Evolutionary conservation across 1,140 invertebrate genomes (phyloP).

Genomic region (Limonius californicus): DNA sequence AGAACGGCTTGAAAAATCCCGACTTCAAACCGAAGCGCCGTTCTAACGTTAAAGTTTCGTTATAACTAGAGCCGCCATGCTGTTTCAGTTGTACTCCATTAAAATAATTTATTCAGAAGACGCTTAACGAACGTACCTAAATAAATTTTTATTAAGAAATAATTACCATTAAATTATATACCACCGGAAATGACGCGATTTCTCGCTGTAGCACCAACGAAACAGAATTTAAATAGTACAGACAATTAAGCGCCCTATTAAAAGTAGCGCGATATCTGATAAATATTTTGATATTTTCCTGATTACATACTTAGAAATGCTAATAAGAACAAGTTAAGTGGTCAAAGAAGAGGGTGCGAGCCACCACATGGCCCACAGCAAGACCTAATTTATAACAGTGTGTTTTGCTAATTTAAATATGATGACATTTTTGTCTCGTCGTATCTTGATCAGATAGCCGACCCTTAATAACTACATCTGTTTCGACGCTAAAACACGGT

Average conservation of each 20-base stretch:
- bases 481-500: conserved; percentile 33
- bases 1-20: no score
- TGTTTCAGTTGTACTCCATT: not conserved
- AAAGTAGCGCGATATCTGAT: conserved; percentile 28
- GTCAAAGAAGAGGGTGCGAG: conserved; percentile 20
- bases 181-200: conserved; percentile 35
- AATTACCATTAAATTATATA: conserved; percentile 29
- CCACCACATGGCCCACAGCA: conserved; percentile 23
- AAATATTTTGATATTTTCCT: conserved; percentile 32
- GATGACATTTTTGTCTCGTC: conserved; percentile 34
- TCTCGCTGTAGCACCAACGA: conserved; percentile 25
- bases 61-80: no score
- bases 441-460: conserved; percentile 31
- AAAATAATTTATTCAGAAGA: conserved; percentile 13
- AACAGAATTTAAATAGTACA: conserved; percentile 36
- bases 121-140: conserved; percentile 26
- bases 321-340: conserved; percentile 25
- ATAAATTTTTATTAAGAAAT: conserved; percentile 27
- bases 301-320: conserved; percentile 31
- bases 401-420: conserved; percentile 38
- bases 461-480: conserved; percentile 38
- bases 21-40: no score
- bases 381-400: conserved; percentile 2
- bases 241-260: conserved; percentile 39
- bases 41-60: no score